Percentiles rank a stretch among this genome's conserved stretches.
phyloP scores from a whole-genome alignment of 2,888 invertebrate genomes.

The Iselma pallidipennis region DNA sequence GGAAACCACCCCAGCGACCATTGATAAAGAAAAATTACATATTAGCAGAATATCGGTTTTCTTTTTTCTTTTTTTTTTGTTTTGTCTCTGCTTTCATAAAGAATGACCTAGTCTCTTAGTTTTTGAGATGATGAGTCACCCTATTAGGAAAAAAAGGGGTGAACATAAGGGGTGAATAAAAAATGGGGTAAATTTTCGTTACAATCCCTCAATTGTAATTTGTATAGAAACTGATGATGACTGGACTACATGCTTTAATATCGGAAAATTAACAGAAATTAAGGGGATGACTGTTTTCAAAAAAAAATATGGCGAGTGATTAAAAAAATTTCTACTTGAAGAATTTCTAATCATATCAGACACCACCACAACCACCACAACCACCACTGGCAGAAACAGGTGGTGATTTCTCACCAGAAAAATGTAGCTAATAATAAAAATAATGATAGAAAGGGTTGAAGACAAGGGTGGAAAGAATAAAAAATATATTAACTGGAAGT shows the following conservation, averaged over 20 bases:
- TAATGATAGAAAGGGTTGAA: too few species aligned
- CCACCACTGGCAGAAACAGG: conserved; percentile 6
- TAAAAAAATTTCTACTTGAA: conserved; percentile 29
- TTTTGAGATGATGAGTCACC: conserved; percentile 31
- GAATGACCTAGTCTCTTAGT: conserved; percentile 40
- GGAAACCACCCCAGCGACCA: not conserved
- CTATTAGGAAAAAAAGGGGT: conserved; percentile 9
- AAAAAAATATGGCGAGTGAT: conserved; percentile 6
- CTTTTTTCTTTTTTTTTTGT: conserved; percentile 1
- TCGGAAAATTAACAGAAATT: not conserved
- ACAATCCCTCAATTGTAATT: not conserved
- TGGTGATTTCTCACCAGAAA: too few species aligned
- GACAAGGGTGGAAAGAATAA: too few species aligned
- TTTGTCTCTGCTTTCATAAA: too few species aligned
- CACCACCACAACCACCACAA: conserved; percentile 31
- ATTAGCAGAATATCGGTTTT: conserved; percentile 4
- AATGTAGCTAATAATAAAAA: too few species aligned
- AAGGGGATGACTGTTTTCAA: not conserved
- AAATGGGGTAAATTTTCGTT: not conserved
- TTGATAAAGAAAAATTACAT: conserved; percentile 3
- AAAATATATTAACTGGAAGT: too few species aligned
- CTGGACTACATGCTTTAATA: not conserved
- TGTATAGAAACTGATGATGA: not conserved
- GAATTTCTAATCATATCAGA: conserved; percentile 41
- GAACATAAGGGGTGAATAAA: conserved; percentile 9